Percentiles rank a stretch among this genome's conserved stretches.
Conservation (phyloP, 2,113 vertebrate species). For the Dicaeum eximium region DNA sequence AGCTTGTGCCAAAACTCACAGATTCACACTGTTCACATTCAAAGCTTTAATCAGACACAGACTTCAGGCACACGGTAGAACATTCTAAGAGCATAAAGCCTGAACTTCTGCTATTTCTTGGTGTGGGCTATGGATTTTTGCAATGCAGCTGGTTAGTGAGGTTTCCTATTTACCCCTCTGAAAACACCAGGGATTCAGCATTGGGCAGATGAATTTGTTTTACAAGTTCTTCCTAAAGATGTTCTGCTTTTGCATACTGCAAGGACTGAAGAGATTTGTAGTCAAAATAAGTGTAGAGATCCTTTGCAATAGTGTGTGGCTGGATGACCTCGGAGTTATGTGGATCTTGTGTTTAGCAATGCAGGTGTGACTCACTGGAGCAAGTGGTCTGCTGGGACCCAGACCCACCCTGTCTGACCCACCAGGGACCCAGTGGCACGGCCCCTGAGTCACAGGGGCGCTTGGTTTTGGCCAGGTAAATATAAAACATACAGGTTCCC, state of each 20-base stretch:
- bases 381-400: background rate
- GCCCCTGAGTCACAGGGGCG: background rate
- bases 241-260: background rate
- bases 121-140: background rate
- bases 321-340: background rate
- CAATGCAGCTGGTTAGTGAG: rapidly evolving
- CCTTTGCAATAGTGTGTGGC: background rate
- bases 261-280: background rate
- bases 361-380: background rate
- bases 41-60: background rate
- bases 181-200: background rate
- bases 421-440: background rate
- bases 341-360: background rate
- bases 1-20: background rate
- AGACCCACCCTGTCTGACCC: background rate
- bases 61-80: background rate
- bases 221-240: background rate
- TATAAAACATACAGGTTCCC: background rate
- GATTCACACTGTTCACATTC: background rate
- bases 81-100: background rate
- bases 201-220: background rate
- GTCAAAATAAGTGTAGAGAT: background rate
- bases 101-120: background rate
- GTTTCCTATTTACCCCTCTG: background rate
- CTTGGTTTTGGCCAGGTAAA: background rate